Evolutionary conservation across 2,888 invertebrate species (phyloP).

Genomic region (Drosophila aldrichi): DNA sequence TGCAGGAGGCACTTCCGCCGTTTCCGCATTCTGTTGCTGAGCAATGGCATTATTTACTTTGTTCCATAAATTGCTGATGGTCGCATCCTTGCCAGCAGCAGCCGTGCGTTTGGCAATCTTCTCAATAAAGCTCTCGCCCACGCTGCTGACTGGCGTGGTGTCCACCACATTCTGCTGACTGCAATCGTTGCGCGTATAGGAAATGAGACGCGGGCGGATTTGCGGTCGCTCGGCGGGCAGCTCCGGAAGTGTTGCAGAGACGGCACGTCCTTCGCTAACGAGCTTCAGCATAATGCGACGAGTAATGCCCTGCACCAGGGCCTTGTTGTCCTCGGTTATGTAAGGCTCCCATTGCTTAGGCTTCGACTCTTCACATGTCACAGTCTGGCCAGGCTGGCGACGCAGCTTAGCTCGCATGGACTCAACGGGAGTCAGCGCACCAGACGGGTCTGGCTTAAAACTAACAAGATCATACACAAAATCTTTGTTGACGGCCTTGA

Average conservation of each 20-base stretch:
- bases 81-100: slow-evolving; percentile 67
- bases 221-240: slow-evolving; percentile 83
- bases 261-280: slow-evolving; percentile 80
- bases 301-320: slow-evolving; percentile 71
- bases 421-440: slow-evolving; percentile 31
- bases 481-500: slow-evolving; percentile 89
- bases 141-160: slow-evolving; percentile 19
- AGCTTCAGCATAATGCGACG: slow-evolving; percentile 70
- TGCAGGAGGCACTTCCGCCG: slow-evolving; percentile 51
- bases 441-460: slow-evolving; percentile 81
- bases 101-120: slow-evolving; percentile 81
- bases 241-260: slow-evolving; percentile 82
- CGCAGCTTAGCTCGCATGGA: slow-evolving; percentile 70
- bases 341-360: slow-evolving; percentile 53
- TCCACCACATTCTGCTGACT: slow-evolving; percentile 47
- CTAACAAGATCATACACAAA: slow-evolving; percentile 88
- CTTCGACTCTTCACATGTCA: slow-evolving; percentile 43
- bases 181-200: slow-evolving; percentile 64
- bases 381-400: slow-evolving; percentile 40
- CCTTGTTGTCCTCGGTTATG: slow-evolving; percentile 64
- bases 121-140: slow-evolving; percentile 81
- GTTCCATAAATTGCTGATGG: slow-evolving; percentile 77
- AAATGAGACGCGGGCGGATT: slow-evolving; percentile 79
- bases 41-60: slow-evolving; percentile 78
- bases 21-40: slow-evolving; percentile 66